Base-by-base conservation (phyloP, 2,797 vertebrate genomes). In the Setipinna tenuifilis region DNA sequence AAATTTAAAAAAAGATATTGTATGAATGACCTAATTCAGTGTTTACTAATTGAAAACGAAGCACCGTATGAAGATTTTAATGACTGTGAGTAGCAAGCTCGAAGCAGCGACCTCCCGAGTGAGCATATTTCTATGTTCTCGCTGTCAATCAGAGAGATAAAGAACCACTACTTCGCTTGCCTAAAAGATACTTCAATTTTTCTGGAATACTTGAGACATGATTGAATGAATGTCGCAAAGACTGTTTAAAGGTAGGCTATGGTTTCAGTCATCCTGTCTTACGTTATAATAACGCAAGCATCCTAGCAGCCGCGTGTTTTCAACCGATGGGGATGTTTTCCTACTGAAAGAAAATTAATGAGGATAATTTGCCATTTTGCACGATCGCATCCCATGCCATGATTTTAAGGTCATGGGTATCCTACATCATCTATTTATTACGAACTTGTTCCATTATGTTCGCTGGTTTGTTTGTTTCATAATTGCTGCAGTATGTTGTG, bases 81-180 rank as follows among this genome's bases (percentile, higher is more conserved):
- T 87, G 12, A 2, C 11, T 9, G 11, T 71, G 14, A 54, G 62
- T n/a, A 19, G 31, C 35, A 61, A 54, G 41, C 1, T 11, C 41
- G 46, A 50, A 25, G 21, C 12, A 5, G 71, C 9, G 71, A 78
- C 71, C 71, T 78, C 71, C 71, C 71, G 71, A 78, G 71, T 78
- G 17, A 41, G 71, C 19, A 78, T 1, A 31, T 78, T 41, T 78
- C 35, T 78, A 35, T 35, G 50, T 78, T 7, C 71, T 78, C 71
- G 35, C 71, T 78, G 71, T 78, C 71, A 78, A 78, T 78, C 71
- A 78, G 17, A 21, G 35, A 78, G 71, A 78, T 78, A 78, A 75
- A 75, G 71, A 78, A 78, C 31, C 71, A 78, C 71, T 78, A 78
- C 71, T 78, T 78, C 16, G 23, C 28, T 21, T 59, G 82, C 19